Conservation (phyloP, 2,888 invertebrate species). For the Schrankia costaestrigalis region DNA sequence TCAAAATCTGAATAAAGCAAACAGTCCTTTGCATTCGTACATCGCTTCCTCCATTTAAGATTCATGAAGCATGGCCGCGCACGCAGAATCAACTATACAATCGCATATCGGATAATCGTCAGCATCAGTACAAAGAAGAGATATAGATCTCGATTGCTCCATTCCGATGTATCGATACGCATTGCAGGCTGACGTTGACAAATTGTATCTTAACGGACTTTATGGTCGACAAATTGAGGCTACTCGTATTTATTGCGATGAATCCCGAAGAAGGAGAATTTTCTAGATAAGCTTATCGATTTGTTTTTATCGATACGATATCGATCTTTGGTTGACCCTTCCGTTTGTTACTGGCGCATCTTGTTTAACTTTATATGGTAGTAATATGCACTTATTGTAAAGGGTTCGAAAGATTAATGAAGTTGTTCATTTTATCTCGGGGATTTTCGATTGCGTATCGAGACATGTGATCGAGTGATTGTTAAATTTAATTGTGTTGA, state of each 20-base stretch:
- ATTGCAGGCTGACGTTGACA: slow-evolving; percentile 68
- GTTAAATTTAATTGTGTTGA: too few species aligned
- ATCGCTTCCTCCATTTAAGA: slow-evolving; percentile 50
- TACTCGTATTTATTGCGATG: slow-evolving; percentile 57
- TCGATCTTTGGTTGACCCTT: slow-evolving; percentile 32
- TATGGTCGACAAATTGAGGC: slow-evolving; percentile 71
- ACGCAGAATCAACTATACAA: slow-evolving; percentile 39
- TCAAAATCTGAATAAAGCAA: slow-evolving; percentile 60
- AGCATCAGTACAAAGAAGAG: slow-evolving; percentile 61
- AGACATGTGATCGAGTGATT: too few species aligned
- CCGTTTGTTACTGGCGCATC: too few species aligned
- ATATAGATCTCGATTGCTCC: slow-evolving; percentile 68
- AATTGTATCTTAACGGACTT: slow-evolving; percentile 63
- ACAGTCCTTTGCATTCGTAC: slow-evolving; percentile 56
- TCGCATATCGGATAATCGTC: slow-evolving; percentile 61
- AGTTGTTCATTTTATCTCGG: too few species aligned
- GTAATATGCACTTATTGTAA: too few species aligned
- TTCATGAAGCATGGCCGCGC: slow-evolving; percentile 50
- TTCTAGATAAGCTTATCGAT: slow-evolving; percentile 41
- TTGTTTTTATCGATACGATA: slow-evolving; percentile 43
- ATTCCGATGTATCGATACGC: slow-evolving; percentile 65
- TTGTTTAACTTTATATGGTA: too few species aligned
- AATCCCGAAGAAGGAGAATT: slow-evolving; percentile 40
- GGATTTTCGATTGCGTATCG: too few species aligned
- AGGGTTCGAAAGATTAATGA: too few species aligned